Evolutionary conservation across 1,140 invertebrate genomes (phyloP).

Genomic region (Macrocentrus cingulum): DNA sequence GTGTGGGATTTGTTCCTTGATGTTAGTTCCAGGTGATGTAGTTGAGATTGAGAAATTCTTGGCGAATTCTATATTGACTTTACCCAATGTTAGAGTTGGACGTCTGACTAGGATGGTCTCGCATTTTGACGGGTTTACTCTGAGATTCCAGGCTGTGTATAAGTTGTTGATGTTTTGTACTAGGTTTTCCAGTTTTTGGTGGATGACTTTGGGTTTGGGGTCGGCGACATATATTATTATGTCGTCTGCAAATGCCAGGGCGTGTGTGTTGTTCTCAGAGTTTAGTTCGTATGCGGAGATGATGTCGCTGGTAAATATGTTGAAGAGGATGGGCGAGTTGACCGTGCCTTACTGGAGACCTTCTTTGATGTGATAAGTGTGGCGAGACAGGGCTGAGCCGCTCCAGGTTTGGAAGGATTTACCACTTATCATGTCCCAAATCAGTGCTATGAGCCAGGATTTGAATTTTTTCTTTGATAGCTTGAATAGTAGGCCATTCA

Average conservation of each 20-base stretch:
- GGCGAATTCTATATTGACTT: background rate
- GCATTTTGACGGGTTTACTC: slow-evolving; percentile 17
- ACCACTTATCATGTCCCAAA: slow-evolving; percentile 1
- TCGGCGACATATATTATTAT: background rate
- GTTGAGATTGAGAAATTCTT: slow-evolving; percentile 10
- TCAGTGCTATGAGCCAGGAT: background rate
- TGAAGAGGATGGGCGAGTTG: slow-evolving; percentile 21
- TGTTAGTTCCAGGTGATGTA: background rate
- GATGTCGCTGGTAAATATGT: slow-evolving; percentile 16
- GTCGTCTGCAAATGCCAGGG: slow-evolving; percentile 23
- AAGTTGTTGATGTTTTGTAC: slow-evolving; percentile 11
- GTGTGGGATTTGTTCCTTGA: background rate
- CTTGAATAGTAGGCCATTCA: slow-evolving; percentile 12
- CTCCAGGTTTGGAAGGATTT: too few relatives aligned
- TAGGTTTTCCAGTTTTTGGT: background rate
- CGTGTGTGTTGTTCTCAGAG: background rate
- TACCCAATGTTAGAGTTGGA: background rate
- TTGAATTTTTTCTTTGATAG: slow-evolving; percentile 1
- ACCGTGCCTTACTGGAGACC: slow-evolving; percentile 22
- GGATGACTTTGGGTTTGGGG: background rate
- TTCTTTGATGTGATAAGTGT: slow-evolving; percentile 9
- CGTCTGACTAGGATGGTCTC: slow-evolving; percentile 25
- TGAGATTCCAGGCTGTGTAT: slow-evolving; percentile 18
- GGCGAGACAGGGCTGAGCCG: background rate
- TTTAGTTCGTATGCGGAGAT: slow-evolving; percentile 9